Percentiles rank a stretch among this genome's conserved stretches.
Evolutionary conservation across 2,113 vertebrate species (phyloP).

Genomic region (Xiphias gladius): DNA sequence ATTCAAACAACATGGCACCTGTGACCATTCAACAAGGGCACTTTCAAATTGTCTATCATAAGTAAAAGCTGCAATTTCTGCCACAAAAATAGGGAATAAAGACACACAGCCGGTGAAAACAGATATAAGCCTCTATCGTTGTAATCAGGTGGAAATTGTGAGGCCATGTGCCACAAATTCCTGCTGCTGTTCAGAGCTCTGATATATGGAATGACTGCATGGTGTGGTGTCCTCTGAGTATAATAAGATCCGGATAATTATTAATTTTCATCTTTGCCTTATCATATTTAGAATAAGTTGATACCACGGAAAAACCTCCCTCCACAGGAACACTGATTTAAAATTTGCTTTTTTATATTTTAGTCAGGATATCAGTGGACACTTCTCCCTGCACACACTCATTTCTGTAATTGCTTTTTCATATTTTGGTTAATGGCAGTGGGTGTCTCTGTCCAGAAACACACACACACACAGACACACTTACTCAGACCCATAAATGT

Average conservation of each 20-base stretch:
- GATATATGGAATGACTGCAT: conserved; percentile 5
- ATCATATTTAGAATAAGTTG: conserved; percentile 61
- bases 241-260: conserved; percentile 59
- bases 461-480: conserved; percentile 33
- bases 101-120: conserved; percentile 61
- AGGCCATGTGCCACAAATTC: conserved; percentile 37
- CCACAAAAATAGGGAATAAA: conserved; percentile 87
- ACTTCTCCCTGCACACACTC: conserved; percentile 44
- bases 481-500: conserved; percentile 62
- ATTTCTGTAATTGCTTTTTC: conserved; percentile 73
- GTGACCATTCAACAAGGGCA: conserved; percentile 80
- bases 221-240: conserved; percentile 10
- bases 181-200: conserved; percentile 26
- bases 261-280: conserved; percentile 63
- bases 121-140: conserved; percentile 43
- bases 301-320: conserved; percentile 23
- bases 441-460: conserved; percentile 36
- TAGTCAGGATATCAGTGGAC: conserved; percentile 39
- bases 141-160: conserved; percentile 61
- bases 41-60: conserved; percentile 84
- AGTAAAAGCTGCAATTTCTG: conserved; percentile 86
- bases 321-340: conserved; percentile 23
- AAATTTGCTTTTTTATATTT: conserved; percentile 42
- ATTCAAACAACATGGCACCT: conserved; percentile 70
- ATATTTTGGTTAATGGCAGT: conserved; percentile 61